Evolutionary conservation across 2,113 vertebrate species (phyloP).

Genomic region (Phrynosoma platyrhinos): DNA sequence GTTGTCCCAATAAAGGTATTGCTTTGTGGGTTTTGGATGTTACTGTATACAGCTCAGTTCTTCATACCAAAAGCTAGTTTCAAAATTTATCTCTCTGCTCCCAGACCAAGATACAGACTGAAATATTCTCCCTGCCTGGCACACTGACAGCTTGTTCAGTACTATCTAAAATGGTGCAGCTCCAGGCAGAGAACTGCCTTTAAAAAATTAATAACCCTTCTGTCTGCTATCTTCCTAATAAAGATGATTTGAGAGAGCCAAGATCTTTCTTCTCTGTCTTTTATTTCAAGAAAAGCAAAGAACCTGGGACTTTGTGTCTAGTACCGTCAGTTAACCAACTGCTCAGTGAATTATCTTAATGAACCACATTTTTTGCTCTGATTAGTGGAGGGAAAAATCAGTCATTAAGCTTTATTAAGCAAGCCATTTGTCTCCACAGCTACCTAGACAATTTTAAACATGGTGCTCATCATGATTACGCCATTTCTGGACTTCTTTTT

Average conservation of each 20-base stretch:
- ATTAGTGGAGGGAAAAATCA: constrained; percentile 71
- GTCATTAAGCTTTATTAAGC: constrained; percentile 76
- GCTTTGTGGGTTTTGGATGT: no score
- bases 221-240: constrained; percentile 12
- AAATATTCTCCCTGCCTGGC: neutral
- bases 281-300: constrained; percentile 64
- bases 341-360: constrained; percentile 77
- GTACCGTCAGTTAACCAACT: constrained; percentile 64
- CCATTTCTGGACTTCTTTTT: constrained; percentile 26
- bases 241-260: neutral
- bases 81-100: neutral
- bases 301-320: constrained; percentile 65
- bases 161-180: constrained; percentile 1
- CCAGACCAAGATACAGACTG: neutral
- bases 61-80: neutral
- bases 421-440: constrained; percentile 66
- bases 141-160: neutral
- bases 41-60: neutral
- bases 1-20: no score
- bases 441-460: constrained; percentile 61
- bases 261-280: constrained; percentile 39
- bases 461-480: neutral
- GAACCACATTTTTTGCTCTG: constrained; percentile 72
- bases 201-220: neutral
- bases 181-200: rapidly evolving